A percentile compares a stretch with the other conserved stretches of the same genome.
These are phyloP conservation scores for Imbricaverruca yamaguchii DNA, from an alignment of 2,888 invertebrate species.

Conservation along the genomic window DNA sequence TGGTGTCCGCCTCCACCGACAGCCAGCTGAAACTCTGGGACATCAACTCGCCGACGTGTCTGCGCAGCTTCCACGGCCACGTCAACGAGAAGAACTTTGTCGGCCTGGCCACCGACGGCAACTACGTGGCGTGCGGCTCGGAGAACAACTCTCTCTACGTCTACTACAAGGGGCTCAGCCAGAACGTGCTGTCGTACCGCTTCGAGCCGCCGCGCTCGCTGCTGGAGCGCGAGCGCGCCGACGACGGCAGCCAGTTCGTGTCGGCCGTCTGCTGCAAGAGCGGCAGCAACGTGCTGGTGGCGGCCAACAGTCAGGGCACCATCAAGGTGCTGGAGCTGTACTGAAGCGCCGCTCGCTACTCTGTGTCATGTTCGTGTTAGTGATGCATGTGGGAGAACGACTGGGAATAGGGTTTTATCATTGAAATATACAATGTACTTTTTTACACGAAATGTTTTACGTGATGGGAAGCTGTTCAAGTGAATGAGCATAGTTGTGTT, in stretches of 20 bases:
- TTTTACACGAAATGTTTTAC: background rate
- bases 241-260: conserved; percentile 61
- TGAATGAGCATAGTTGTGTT: no score
- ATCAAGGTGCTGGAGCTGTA: conserved; percentile 78
- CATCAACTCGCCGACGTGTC: conserved; percentile 62
- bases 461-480: no score
- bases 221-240: conserved; percentile 70
- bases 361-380: no score
- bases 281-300: conserved; percentile 73
- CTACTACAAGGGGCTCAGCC: conserved; percentile 81
- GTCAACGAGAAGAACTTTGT: conserved; percentile 94
- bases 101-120: conserved; percentile 81
- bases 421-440: background rate
- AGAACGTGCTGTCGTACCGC: conserved; percentile 75
- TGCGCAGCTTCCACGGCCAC: conserved; percentile 82
- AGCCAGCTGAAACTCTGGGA: conserved; percentile 87
- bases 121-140: conserved; percentile 89
- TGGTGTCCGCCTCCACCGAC: conserved; percentile 88
- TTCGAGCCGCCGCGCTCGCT: conserved; percentile 76
- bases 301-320: conserved; percentile 88
- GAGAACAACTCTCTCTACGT: conserved; percentile 89
- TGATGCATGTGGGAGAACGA: background rate
- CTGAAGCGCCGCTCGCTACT: conserved; percentile 38
- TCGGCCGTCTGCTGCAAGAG: conserved; percentile 92
- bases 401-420: background rate